phyloP scores from a whole-genome alignment of 2,797 vertebrate species.

The Geotrypetes seraphini region DNA sequence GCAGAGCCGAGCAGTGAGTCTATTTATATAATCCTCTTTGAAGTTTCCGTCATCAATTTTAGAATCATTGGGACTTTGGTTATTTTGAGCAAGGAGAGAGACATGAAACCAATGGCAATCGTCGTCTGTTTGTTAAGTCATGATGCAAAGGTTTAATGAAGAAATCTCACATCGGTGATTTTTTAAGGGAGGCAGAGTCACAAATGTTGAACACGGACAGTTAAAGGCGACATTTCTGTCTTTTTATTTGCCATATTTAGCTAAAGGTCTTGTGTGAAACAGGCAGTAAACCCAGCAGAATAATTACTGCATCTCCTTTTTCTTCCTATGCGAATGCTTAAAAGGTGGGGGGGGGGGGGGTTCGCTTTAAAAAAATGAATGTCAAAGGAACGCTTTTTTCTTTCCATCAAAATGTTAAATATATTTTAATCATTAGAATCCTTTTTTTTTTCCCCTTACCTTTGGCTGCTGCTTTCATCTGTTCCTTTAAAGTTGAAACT shows the following conservation, averaged over 20 bases:
- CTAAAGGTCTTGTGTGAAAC: slow-evolving; percentile 28
- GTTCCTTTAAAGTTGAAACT: slow-evolving; percentile 53
- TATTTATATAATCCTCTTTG: too few relatives aligned
- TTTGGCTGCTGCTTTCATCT: slow-evolving; percentile 60
- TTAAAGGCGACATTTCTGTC: slow-evolving; percentile 18
- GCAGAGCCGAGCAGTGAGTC: too few relatives aligned
- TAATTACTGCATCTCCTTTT: slow-evolving; percentile 20
- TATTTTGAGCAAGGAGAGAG: too few relatives aligned
- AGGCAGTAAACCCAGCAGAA: slow-evolving; percentile 26
- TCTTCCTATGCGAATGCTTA: slow-evolving; percentile 26
- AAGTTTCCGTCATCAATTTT: too few relatives aligned
- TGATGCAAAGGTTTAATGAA: too few relatives aligned
- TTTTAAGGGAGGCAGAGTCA: too few relatives aligned
- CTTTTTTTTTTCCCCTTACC: slow-evolving; percentile 56
- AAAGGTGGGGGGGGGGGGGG: slow-evolving; percentile 3
- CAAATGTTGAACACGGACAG: too few relatives aligned
- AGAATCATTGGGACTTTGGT: too few relatives aligned
- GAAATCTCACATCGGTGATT: too few relatives aligned
- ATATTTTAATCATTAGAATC: slow-evolving; percentile 34
- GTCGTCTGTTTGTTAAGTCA: too few relatives aligned
- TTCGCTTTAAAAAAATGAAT: slow-evolving; percentile 19
- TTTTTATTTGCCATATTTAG: slow-evolving; percentile 26
- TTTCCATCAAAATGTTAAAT: slow-evolving; percentile 33
- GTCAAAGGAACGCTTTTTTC: slow-evolving; percentile 27
- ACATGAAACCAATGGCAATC: too few relatives aligned